Evolutionary conservation across 2,888 invertebrate species (phyloP), one percentile per base, ranked within the genome.

Genomic region (Xylocampa areola): DNA sequence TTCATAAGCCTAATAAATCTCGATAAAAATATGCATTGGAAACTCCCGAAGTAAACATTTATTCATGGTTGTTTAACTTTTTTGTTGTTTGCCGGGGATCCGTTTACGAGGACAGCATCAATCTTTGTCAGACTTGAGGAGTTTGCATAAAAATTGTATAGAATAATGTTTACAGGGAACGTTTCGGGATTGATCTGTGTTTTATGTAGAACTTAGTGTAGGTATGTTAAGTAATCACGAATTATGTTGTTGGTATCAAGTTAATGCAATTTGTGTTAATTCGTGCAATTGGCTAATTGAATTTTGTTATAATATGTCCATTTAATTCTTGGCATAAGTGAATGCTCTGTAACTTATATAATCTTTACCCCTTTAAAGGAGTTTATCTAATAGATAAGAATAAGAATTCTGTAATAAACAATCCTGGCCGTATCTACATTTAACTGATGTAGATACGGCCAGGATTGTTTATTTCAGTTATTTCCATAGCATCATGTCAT

Each of bases 51-150:
- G 73, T 73, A 79, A 81, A 84, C 71, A 81, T 84, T 84, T 81
- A 80, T 82, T 79, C 82, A 78, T 81, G 76, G 75, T 51, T 80
- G 79, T 79, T 72, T 77, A 74, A 79, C 81, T 82, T 84, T 80
- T 73, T 78, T 77, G 74, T 76, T 72, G 68, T 69, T 64, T 54
- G 64, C 54, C 49, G 58, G 23, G 35, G 53, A 62, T 68, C 65
- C 52, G 53, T 62, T 71, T 75, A 75, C 61, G 45, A 58, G 64
- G 58, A 35, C 43, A 66, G 61, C 80, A 85, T 85, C 84, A 67
- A 79, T 85, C 85, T 76, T 60, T 79, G 85, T 85, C 84, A 76
- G 40, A 10, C 59, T 68, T 55, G 55, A 70, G 27, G 61, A 71
- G 61, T 71, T 75, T 60, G 60, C 30, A 53, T 60, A 41, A 55